A percentile compares a stretch with the other conserved stretches of the same genome.
Conservation (phyloP, 2,888 invertebrate species). For the Iselma pallidipennis region DNA sequence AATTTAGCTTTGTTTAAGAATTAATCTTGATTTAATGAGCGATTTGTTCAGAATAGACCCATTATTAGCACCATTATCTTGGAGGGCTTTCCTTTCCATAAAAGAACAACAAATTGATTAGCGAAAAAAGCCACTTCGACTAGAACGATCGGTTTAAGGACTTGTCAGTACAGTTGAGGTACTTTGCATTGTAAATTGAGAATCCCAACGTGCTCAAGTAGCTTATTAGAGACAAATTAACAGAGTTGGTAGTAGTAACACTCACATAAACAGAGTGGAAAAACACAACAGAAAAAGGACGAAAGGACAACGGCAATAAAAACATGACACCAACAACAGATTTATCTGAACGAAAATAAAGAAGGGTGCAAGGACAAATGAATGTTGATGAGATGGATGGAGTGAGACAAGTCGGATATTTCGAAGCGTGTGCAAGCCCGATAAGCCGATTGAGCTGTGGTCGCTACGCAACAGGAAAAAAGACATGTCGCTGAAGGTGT, state of each 20-base stretch:
- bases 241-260: neutral
- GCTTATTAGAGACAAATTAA: conserved; percentile 4
- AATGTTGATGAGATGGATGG: neutral
- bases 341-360: conserved; percentile 11
- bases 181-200: conserved; percentile 4
- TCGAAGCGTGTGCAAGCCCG: conserved; percentile 26
- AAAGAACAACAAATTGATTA: neutral
- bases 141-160: neutral
- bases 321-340: neutral
- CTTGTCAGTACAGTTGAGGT: neutral
- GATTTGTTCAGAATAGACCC: too few relatives aligned
- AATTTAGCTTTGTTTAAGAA: too few relatives aligned
- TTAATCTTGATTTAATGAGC: too few relatives aligned
- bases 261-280: neutral
- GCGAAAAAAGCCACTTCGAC: neutral
- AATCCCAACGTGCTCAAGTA: neutral
- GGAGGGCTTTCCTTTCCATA: neutral
- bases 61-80: neutral
- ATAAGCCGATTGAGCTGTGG: conserved; percentile 34
- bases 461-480: conserved; percentile 25
- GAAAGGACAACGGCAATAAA: conserved; percentile 4
- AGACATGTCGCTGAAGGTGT: conserved; percentile 17
- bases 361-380: conserved; percentile 5
- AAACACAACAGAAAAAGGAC: neutral
- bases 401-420: conserved; percentile 13